Evolutionary conservation across 1,140 invertebrate species (phyloP), one percentile per base, ranked within the genome.

Genomic region (Brachionus rubens): DNA sequence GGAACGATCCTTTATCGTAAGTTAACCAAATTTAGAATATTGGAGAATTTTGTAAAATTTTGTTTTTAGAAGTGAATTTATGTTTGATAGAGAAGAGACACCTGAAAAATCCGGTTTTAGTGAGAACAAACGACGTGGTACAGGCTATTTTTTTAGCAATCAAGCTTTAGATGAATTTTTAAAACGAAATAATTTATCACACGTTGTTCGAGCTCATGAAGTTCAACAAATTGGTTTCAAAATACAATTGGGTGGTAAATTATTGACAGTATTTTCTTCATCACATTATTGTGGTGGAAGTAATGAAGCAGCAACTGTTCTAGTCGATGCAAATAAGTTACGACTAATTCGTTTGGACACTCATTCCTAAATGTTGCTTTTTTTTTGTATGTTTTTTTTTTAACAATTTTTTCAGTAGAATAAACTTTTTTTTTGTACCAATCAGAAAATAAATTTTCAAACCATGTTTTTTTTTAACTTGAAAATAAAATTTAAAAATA

Each of bases 1-100:
- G 90, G 90, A 91, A 90, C 83, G 90, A 91, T 84, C 90, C 90
- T 12, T 81, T 90, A 50, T 88, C 85, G 88, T 89, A 82, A 80
- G 79, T n/a, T n/a, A n/a, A 54, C 77, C 62, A 21, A n/a, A 21
- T 5, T 16, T 2, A 62, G 36, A 68, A 75, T 33, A 52, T 14
- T 52, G 16, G 0, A 41, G 24, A 48, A 43, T 1, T 43, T 65
- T 70, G 14, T 4, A 5, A 54, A 24, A 16, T 68, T 54, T 54
- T 52, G 16, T 46, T 10, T 41, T 9, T 52, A 72, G 48, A n/a
- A n/a, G 12, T 30, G 19, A 77, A 12, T 30, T 9, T 43, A 14
- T 5, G 9, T 40, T 21, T 10, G 79, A 87, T 16, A 82, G 84
- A 30, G 80, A 87, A 65, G 87, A 89, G 77, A 79, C 89, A 78